Evolutionary conservation across 2,113 vertebrate genomes (phyloP).

Genomic region (Zonotrichia leucophrys): DNA sequence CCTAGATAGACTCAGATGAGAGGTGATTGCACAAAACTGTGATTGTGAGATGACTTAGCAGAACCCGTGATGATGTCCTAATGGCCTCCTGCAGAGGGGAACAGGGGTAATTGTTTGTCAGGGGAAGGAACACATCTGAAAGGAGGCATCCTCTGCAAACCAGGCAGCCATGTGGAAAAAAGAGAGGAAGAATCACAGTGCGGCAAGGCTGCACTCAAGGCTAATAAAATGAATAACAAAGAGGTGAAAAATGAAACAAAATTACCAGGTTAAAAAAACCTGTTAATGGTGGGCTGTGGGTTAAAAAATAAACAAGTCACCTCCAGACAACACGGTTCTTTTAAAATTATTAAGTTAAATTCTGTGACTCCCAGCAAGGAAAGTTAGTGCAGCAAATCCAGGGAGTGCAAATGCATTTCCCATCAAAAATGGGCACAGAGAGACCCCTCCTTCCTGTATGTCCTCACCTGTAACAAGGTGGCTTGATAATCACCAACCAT

Average conservation of each 20-base stretch:
- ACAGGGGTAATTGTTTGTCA: constrained; percentile 80
- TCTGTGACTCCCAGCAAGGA: not conserved
- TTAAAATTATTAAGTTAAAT: not conserved
- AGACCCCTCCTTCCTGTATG: not conserved
- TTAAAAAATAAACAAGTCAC: constrained; percentile 17
- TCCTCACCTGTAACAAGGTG: not conserved
- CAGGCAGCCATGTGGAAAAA: constrained; percentile 74
- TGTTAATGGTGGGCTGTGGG: not conserved
- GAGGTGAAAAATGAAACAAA: not conserved
- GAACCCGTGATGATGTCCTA: constrained; percentile 77
- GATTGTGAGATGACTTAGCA: constrained; percentile 82
- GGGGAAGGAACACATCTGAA: constrained; percentile 74
- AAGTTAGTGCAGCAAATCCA: not conserved
- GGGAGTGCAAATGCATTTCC: not conserved
- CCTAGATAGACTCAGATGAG: constrained; percentile 71
- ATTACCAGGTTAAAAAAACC: not conserved
- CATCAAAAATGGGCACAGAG: not conserved
- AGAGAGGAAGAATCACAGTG: constrained; percentile 28
- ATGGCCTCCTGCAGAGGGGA: constrained; percentile 74
- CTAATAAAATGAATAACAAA: not conserved
- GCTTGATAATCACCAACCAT: not conserved
- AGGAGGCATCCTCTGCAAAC: constrained; percentile 68
- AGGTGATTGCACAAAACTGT: constrained; percentile 77
- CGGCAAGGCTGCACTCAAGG: not conserved
- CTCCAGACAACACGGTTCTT: not conserved